Evolutionary conservation across 2,797 vertebrate genomes (phyloP).

Genomic region (Hoplostethus mediterraneus): DNA sequence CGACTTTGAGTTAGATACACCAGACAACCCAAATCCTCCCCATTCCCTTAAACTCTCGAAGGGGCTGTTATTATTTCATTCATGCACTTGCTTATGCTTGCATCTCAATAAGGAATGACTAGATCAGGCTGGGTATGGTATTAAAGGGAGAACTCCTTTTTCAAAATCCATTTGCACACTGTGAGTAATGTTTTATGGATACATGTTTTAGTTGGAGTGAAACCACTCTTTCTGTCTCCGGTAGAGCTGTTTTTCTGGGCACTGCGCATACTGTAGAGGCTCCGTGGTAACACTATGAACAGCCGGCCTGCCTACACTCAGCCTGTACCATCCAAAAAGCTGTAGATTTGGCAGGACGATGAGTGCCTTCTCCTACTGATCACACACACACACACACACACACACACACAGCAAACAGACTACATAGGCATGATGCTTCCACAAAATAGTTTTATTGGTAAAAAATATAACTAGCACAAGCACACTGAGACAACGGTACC

Average conservation of each 20-base stretch:
- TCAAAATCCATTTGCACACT: conserved; percentile 47
- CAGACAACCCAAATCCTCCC: conserved; percentile 9
- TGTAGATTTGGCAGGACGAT: conserved; percentile 68
- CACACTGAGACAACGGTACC: conserved; percentile 87
- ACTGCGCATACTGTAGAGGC: neutral
- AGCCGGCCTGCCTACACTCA: conserved; percentile 53
- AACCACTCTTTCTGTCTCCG: neutral
- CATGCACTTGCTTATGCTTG: conserved; percentile 26
- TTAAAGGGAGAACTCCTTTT: conserved; percentile 36
- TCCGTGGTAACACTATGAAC: conserved; percentile 34
- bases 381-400: conserved; percentile 19
- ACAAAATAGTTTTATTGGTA: conserved; percentile 91
- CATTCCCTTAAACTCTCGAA: conserved; percentile 18
- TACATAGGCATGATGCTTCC: conserved; percentile 72
- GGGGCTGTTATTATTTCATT: conserved; percentile 36
- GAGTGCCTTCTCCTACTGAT: conserved; percentile 34
- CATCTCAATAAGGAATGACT: conserved; percentile 30
- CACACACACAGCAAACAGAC: conserved; percentile 19
- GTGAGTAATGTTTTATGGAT: conserved; percentile 52
- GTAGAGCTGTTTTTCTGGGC: conserved; percentile 24
- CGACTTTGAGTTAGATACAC: conserved; percentile 33
- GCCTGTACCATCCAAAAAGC: conserved; percentile 57
- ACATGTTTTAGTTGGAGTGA: conserved; percentile 41
- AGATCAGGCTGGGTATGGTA: conserved; percentile 20
- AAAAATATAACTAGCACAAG: conserved; percentile 91